phyloP scores from a whole-genome alignment of 1,140 invertebrate species.

The Cyclargus thomasi region DNA sequence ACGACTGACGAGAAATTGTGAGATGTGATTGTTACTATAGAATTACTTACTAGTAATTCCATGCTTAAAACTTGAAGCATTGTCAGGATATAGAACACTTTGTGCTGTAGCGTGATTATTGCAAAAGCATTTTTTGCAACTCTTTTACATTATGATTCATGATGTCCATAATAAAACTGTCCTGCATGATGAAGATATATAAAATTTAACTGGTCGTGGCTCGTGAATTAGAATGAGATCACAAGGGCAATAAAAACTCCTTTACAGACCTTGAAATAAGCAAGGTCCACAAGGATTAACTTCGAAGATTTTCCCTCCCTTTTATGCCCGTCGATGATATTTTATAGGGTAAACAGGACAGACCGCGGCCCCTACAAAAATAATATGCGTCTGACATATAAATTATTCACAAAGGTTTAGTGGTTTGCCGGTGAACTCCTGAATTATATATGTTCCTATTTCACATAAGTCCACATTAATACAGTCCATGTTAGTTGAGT shows the following conservation, averaged over 20 bases:
- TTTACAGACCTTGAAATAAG: constrained; percentile 18
- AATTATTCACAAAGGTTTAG: constrained; percentile 68
- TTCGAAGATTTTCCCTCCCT: constrained; percentile 34
- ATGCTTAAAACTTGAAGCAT: no score
- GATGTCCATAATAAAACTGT: constrained; percentile 9
- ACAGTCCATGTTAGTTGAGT: not conserved
- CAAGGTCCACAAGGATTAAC: constrained; percentile 11
- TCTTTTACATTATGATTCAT: constrained; percentile 1
- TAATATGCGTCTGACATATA: constrained; percentile 58
- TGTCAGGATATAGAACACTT: no score
- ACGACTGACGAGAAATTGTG: not conserved
- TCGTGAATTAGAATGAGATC: constrained; percentile 14
- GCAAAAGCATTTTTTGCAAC: no score
- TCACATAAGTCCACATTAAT: constrained; percentile 19
- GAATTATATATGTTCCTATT: constrained; percentile 57
- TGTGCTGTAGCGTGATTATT: no score
- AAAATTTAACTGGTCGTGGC: constrained; percentile 9
- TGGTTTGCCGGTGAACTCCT: constrained; percentile 49
- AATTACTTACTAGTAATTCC: no score
- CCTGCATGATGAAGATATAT: constrained; percentile 2
- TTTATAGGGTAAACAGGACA: constrained; percentile 46
- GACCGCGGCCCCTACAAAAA: constrained; percentile 55
- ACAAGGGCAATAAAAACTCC: constrained; percentile 11
- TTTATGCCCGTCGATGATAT: constrained; percentile 41
- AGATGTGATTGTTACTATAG: no score